Evolutionary conservation across 2,113 vertebrate genomes (phyloP).

Genomic region (Gavialis gangeticus): DNA sequence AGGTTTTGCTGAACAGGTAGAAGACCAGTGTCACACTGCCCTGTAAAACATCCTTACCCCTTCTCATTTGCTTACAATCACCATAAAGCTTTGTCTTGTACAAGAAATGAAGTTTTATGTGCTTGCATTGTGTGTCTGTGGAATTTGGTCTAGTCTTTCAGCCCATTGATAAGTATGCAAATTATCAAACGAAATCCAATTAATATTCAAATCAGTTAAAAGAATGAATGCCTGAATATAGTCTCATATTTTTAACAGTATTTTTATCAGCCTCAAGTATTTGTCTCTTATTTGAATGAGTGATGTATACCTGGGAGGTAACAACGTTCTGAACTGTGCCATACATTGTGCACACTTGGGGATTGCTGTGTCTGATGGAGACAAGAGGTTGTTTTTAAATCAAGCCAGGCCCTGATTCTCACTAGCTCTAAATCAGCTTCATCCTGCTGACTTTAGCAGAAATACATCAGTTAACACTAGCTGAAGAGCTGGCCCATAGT

Average conservation of each 20-base stretch:
- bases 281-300: conserved; percentile 66
- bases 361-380: not conserved
- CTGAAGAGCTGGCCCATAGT: not conserved
- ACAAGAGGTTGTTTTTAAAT: not conserved
- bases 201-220: conserved; percentile 69
- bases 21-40: not conserved
- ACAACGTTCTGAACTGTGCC: not conserved
- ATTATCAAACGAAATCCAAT: conserved; percentile 66
- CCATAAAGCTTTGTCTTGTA: conserved; percentile 17
- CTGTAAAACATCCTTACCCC: not conserved
- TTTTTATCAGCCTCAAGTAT: conserved; percentile 37
- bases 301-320: not conserved
- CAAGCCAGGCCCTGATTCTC: not conserved
- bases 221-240: not conserved
- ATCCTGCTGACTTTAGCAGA: not conserved
- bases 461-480: not conserved
- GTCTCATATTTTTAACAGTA: not conserved
- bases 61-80: conserved; percentile 64
- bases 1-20: not conserved
- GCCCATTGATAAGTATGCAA: conserved; percentile 71
- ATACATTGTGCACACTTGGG: not conserved
- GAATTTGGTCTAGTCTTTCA: not conserved
- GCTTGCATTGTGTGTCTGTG: not conserved
- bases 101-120: not conserved
- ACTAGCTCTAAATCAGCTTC: not conserved